Conservation (phyloP, 2,888 invertebrate species). For the Pycnomerus fuliginosus region DNA sequence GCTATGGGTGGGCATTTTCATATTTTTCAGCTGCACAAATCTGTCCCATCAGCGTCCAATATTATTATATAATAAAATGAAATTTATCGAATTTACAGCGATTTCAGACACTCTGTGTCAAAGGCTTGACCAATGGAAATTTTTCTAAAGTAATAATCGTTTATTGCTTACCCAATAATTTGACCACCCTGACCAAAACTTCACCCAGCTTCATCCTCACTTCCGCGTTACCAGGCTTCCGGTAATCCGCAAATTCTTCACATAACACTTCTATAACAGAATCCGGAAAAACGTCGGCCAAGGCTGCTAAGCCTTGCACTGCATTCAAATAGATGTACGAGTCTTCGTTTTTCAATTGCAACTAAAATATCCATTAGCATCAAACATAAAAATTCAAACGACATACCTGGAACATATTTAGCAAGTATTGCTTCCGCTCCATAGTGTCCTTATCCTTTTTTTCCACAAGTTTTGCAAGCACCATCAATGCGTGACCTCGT, state of each 20-base stretch:
- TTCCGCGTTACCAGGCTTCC: constrained; percentile 54
- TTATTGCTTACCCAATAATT: constrained; percentile 67
- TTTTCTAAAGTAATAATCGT: too few species aligned
- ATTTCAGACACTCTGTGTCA: too few species aligned
- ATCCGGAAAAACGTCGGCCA: constrained; percentile 67
- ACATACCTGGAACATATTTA: constrained; percentile 70
- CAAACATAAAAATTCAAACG: constrained; percentile 30
- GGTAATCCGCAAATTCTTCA: constrained; percentile 60
- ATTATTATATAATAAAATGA: too few species aligned
- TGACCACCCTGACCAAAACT: constrained; percentile 71
- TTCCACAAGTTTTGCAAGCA: constrained; percentile 70
- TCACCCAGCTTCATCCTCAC: constrained; percentile 79
- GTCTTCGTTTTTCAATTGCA: constrained; percentile 74
- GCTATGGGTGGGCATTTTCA: too few species aligned
- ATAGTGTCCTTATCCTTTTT: constrained; percentile 63
- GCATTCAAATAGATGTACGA: constrained; percentile 81
- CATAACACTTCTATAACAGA: constrained; percentile 67
- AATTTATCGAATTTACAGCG: too few species aligned
- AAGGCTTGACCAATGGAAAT: too few species aligned
- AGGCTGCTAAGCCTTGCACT: constrained; percentile 70
- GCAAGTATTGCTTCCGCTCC: constrained; percentile 64
- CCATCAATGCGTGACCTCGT: constrained; percentile 76
- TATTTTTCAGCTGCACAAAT: too few species aligned
- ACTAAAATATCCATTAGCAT: too few species aligned
- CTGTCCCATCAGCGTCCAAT: too few species aligned